Evolutionary conservation across 2,797 vertebrate species (phyloP).

Genomic region (Scolopax rusticola): DNA sequence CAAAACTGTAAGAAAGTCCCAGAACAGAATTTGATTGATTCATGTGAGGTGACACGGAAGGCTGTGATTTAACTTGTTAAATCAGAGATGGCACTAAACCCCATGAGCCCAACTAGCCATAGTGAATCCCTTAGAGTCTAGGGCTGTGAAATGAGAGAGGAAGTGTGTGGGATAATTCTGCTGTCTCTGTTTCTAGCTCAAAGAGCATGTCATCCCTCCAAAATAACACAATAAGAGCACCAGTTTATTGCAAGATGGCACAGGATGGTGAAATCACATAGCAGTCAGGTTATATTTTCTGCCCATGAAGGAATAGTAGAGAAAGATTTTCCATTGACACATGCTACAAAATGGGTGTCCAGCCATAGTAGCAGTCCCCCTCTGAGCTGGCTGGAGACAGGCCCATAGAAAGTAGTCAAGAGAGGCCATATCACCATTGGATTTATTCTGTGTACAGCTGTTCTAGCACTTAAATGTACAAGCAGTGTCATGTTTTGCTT

Average conservation of each 20-base stretch:
- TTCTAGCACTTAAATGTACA: neutral
- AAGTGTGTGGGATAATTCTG: neutral
- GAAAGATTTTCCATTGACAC: neutral
- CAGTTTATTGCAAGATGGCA: neutral
- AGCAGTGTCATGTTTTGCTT: neutral
- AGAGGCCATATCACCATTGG: neutral
- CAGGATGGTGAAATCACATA: neutral
- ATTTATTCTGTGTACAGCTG: neutral
- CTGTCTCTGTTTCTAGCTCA: neutral
- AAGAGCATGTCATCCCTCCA: neutral
- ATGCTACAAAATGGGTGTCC: accelerated
- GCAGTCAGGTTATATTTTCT: neutral
- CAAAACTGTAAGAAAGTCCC: neutral
- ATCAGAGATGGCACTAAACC: neutral
- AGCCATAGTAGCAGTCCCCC: accelerated
- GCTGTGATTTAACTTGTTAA: neutral
- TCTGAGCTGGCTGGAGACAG: accelerated
- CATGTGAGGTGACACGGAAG: neutral
- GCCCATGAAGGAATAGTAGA: neutral
- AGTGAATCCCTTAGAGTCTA: neutral
- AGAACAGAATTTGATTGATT: neutral
- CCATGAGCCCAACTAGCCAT: neutral
- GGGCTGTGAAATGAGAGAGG: neutral
- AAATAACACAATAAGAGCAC: neutral
- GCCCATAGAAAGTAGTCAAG: neutral